A percentile compares a stretch with the other conserved stretches of the same genome.
phyloP scores from a whole-genome alignment of 1,140 invertebrate species.

The Hirudo medicinalis region DNA sequence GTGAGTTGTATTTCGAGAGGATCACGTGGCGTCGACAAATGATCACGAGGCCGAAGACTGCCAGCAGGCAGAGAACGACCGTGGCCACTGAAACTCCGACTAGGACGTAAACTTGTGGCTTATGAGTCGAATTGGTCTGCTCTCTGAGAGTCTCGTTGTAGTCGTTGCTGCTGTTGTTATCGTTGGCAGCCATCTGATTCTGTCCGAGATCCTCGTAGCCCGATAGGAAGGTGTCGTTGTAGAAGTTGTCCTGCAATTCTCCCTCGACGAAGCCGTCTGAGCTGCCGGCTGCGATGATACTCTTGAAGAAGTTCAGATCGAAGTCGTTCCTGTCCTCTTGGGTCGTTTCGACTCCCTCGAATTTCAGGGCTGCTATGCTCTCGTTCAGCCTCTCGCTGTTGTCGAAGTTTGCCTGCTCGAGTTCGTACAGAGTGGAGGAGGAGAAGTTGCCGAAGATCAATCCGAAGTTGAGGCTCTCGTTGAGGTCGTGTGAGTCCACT shows the following conservation, averaged over 20 bases:
- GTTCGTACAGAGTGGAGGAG: no score
- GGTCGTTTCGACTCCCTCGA: no score
- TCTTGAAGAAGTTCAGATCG: conserved; percentile 2
- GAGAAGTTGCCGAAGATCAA: no score
- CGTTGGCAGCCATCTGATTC: neutral
- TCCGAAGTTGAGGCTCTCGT: no score
- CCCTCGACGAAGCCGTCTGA: no score
- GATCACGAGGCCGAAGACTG: conserved; percentile 3
- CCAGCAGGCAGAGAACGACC: conserved; percentile 9
- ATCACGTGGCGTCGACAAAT: conserved; percentile 16
- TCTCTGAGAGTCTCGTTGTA: neutral
- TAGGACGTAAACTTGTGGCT: conserved; percentile 5
- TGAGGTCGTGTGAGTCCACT: no score
- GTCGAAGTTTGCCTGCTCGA: no score
- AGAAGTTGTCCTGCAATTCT: no score
- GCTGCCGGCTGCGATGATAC: neutral
- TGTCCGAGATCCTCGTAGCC: no score
- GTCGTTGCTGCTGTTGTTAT: conserved; percentile 3
- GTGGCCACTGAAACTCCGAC: conserved; percentile 7
- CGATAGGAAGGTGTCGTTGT: no score
- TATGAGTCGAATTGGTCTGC: neutral
- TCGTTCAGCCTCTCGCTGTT: no score
- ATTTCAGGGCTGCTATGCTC: no score
- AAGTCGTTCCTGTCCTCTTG: neutral
- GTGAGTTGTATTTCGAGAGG: neutral